A percentile compares a stretch with the other conserved stretches of the same genome.
Evolutionary conservation across 2,797 vertebrate species (phyloP).

Genomic region (Sebastes reedi): DNA sequence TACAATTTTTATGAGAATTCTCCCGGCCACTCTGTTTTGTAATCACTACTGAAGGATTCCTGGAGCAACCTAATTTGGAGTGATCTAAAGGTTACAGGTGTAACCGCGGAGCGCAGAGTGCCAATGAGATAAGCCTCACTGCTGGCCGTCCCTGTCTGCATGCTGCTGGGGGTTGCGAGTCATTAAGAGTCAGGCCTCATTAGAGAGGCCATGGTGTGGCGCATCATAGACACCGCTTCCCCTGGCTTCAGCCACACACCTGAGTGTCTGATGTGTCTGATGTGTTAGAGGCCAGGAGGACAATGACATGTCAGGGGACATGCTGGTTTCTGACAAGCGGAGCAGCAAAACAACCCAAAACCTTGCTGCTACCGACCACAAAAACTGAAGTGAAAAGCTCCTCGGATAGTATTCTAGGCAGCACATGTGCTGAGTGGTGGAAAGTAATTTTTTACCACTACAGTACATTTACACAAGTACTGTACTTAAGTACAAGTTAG

Average conservation of each 20-base stretch:
- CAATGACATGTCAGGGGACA: constrained; percentile 2
- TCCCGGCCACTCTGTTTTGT: constrained; percentile 63
- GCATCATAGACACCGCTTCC: constrained; percentile 51
- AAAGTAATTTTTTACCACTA: background rate
- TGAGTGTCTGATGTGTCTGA: constrained; percentile 35
- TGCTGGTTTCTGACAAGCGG: constrained; percentile 13
- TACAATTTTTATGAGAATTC: constrained; percentile 71
- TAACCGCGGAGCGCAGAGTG: constrained; percentile 61
- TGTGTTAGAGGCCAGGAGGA: constrained; percentile 26
- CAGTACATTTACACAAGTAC: background rate
- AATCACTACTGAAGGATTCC: constrained; percentile 71
- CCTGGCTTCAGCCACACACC: constrained; percentile 43
- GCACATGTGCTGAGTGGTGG: background rate
- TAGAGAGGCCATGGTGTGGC: constrained; percentile 67
- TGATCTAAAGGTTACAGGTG: constrained; percentile 77
- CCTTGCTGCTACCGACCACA: background rate
- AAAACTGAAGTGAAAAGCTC: background rate
- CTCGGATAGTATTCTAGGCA: background rate
- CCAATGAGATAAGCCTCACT: constrained; percentile 58
- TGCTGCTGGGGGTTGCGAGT: constrained; percentile 55
- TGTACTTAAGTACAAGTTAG: background rate
- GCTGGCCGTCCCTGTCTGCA: constrained; percentile 54
- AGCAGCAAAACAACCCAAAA: constrained; percentile 1
- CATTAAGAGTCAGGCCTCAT: constrained; percentile 77
- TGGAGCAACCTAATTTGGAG: constrained; percentile 64